Evolutionary conservation across 1,140 invertebrate species (phyloP), one percentile per base, ranked within the genome.

Genomic region (Lepidurus couesii): DNA sequence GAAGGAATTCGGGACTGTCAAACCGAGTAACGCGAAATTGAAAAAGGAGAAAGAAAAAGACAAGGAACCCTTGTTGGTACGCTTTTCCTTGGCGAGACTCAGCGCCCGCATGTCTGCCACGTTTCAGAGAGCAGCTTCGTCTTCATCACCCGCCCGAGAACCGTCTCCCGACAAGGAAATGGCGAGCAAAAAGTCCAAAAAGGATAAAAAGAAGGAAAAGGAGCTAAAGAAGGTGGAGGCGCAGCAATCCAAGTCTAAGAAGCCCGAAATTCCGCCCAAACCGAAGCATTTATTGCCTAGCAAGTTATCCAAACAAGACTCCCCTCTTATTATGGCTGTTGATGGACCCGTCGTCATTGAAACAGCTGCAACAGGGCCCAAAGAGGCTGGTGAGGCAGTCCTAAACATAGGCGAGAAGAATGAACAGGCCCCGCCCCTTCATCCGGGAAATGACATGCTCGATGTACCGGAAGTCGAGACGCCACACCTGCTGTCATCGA

Each of bases 91-190:
- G 24, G 43, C 78, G 24, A 42, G 78, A 42, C 73, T 79, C 44
- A 79, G 78, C 42, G 78, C 78, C 7, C 78, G 78, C 7, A 79
- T 79, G 78, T 79, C 78, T 42, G 73, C 78, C 74, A 75, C 78
- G 34, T 79, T 79, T 75, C 74, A 73, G 16, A 65, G 21, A 75
- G 42, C 53, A 73, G 24, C 74, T 42, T 7, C 74, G 45, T 47
- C 76, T 10, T 24, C 45, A 47, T 24, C 76, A 6, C 24, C 76
- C 26, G 26, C 76, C 9, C 43, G 1, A 44, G 21, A 10, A 4
- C 11, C 42, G 42, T 45, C 76, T 7, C 24, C 42, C 42, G 44
- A 45, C 9, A 77, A 77, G 44, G 44, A 65, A 45, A 77, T 44
- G 16, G 53, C 53, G 53, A 11, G 45, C 76, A 77, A 77, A 42